Evolutionary conservation across 2,797 vertebrate species (phyloP), one percentile per base, ranked within the genome.

Genomic region (Dermochelys coriacea): DNA sequence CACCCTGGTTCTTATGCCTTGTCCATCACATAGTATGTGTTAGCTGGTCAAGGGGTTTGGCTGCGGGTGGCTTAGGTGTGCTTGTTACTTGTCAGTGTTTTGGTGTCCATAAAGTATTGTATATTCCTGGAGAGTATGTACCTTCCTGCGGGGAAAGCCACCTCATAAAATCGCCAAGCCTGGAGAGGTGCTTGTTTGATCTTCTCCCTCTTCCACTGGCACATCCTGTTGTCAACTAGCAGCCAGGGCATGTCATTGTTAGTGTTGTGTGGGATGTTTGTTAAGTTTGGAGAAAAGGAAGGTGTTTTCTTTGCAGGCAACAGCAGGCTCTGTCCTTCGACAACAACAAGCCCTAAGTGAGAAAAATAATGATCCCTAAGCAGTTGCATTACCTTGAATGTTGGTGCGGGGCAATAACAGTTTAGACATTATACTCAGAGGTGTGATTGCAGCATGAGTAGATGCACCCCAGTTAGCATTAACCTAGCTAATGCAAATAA

Each of bases 281-380:
- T 82, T 29, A 77, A n/a, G 2, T 2, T 8, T 27, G 50, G 8
- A 75, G 80, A 49, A 75, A 27, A 1, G 0, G 78, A 80, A 84
- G 83, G 21, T 47, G 27, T 25, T 29, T 78, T 55, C n/a, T 37
- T 37, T 49, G 11, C 3, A 1, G 16, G 89, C 82, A 8, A 8
- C 49, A 54, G 37, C 45, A 75, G 71, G 71, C 45, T 75, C 23
- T 47, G 2, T 52, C 61, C 29, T 14, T 55, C 52, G 41, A 14
- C 51, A n/a, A 4, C 12, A 74, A 41, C 12, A 21, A 57, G 61
- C 41, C 45, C 49, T 19, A 41, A 18, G 11, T 27, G 14, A 77
- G 50, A 37, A 51, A 49, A 80, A 0, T 25, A 18, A 16, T 2
- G 11, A 0, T 37, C 52, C 8, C 0, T 29, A 83, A 84, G 51